Base-by-base conservation (phyloP, 2,113 vertebrate genomes). In the Microcebus griseorufus region DNA sequence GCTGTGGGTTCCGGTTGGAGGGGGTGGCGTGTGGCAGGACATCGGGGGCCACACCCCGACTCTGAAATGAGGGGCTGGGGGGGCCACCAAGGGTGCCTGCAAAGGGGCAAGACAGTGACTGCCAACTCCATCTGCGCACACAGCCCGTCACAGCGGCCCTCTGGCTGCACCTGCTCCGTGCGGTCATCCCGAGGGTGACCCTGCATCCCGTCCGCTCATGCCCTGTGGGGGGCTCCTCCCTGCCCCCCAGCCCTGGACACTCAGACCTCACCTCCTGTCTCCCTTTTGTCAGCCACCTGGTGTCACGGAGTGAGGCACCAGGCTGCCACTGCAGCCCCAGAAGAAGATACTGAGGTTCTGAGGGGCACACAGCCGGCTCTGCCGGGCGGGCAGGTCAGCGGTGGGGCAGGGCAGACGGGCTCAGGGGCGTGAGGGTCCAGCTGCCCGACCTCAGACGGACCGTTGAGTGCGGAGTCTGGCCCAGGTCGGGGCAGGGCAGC, bases 81-180 rank as follows among this genome's bases (percentile, higher is more conserved):
- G 12, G 25, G 39, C 25, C 23, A 29, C 25, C 39, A 16, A 45
- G 7, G 23, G 72, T 75, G 12, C 2, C 25, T 45, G 39, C 72
- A 17, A 75, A 45, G 72, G 72, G 72, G 25, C 13, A 6, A 17
- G 23, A 45, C 3, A 4, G 72, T 45, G 39, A 42, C 73, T 16
- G 7, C 18, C 2, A 42, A 75, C 45, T 14, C 2, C 16, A 0
- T 51, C 27, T 5, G 7, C 27, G 27, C 29, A 16, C 45, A 76
- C 4, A 5, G 16, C 48, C 73, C 45, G 2, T 32, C 73, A 34
- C 73, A 32, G 73, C 45, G 6, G 9, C 65, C 13, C 16, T 17
- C 65, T n/a, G 14, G 65, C 32, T 29, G 27, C 27, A 65, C 29
- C 29, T 65, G 12, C 29, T 32, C 29, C 13, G 29, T 32, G 12